Percentiles rank a stretch among this genome's conserved stretches.
Conservation (phyloP, 2,113 vertebrate genomes). For the Dipodomys merriami region DNA sequence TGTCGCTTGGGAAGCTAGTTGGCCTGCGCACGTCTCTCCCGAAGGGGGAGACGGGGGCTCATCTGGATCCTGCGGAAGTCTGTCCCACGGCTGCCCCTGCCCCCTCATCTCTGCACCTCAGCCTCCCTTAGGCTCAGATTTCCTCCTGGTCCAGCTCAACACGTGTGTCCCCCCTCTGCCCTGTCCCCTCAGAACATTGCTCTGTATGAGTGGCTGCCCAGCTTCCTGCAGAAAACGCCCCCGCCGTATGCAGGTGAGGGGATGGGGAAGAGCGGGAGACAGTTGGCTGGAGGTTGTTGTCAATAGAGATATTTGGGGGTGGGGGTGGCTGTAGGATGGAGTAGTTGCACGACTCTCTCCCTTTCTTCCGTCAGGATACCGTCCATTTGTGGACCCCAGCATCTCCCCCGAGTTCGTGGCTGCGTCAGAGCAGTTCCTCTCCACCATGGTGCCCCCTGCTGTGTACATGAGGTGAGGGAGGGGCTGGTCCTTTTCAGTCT, state of each 20-base stretch:
- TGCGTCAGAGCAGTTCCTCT: constrained; percentile 86
- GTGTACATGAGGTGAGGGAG: constrained; percentile 91
- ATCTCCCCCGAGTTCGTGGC: constrained; percentile 91
- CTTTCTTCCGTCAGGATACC: constrained; percentile 54
- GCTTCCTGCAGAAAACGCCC: constrained; percentile 79
- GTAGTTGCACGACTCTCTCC: neutral
- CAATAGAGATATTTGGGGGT: neutral
- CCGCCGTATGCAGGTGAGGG: constrained; percentile 89
- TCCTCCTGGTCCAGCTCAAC: neutral
- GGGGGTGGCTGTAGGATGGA: neutral
- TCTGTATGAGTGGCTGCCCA: constrained; percentile 95
- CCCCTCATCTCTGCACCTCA: neutral
- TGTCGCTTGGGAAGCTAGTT: neutral
- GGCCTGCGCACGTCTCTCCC: neutral
- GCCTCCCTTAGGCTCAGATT: constrained; percentile 80
- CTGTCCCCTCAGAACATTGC: constrained; percentile 86
- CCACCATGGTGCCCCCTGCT: constrained; percentile 91
- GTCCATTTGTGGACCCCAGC: constrained; percentile 87
- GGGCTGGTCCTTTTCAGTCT: neutral
- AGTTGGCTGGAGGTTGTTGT: neutral
- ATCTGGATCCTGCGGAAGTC: neutral
- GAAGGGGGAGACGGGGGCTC: neutral
- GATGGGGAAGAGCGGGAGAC: neutral
- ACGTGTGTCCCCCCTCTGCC: accelerated
- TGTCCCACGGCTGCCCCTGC: constrained; percentile 88